Evolutionary conservation across 2,888 invertebrate species (phyloP), one percentile per base, ranked within the genome.

Genomic region (Serrognathus titanus): DNA sequence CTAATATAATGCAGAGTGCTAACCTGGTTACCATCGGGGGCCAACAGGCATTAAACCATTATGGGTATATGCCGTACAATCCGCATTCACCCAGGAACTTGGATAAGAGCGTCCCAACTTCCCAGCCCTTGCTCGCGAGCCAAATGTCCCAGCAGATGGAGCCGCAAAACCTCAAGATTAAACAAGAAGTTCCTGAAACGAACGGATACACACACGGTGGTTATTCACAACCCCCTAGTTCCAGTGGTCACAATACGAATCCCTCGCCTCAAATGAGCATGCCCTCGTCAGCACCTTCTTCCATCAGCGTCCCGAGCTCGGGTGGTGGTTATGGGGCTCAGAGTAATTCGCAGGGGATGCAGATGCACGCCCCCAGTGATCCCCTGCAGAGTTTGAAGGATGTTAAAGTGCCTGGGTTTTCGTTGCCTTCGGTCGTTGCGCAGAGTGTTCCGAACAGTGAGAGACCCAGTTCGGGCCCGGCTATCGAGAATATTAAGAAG

Each of bases 341-440:
- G 52, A 38, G 39, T 58, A 9, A 10, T 40, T 1, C 12, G 39
- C 12, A 10, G 45, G 52, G 36, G n/a, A 16, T 9, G 9, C 43
- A 13, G 52, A 59, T 62, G 39, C 53, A 67, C 9, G 63, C 69
- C 1, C 69, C 70, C 6, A 65, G 70, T 4, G 89, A 90, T 79
- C 90, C 90, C 2, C 72, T 90, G 61, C 90, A 90, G 70, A 89
- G 89, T 63, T 77, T 90, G 7, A 88, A 89, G 71, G 90, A 90
- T 74, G 89, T 90, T 0, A 90, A 90, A 80, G 89, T 90, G 7
- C 88, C 88, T 39, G 88, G 88, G 37, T 87, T 85, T 70, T 83
- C 85, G 57, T 81, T 84, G 37, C 68, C 73, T 7, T 63, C 71
- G 35, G 59, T 63, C 7, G 63, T 66, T 10, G 54, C 54, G 38